Base-by-base conservation (phyloP, 2,113 vertebrate species). In the Hyla sarda region DNA sequence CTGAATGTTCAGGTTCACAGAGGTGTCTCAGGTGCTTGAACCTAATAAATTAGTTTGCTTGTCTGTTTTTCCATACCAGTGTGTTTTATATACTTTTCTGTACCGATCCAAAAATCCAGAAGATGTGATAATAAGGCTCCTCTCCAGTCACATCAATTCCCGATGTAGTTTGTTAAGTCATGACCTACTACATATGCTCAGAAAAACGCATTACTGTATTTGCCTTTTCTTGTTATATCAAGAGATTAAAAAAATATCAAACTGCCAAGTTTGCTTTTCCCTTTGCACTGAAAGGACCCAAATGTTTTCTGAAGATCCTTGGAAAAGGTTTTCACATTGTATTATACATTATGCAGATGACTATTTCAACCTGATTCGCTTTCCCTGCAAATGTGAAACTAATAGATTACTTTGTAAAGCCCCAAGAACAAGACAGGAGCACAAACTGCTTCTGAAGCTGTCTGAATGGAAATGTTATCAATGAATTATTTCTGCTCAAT, bases 361-460 rank as follows among this genome's bases (percentile, higher is more conserved):
- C 74, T 77, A 52, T 77, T 77, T 77, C 47, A 52, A 77, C 48
- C 74, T 77, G 74, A 77, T 77, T 77, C 54, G 74, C 74, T 77
- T 77, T 52, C 34, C 47, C 74, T 54, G 74, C 48, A 54, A 77
- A 77, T 77, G 74, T 77, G 50, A 77, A 77, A 77, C 74, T 76
- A 76, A 77, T 54, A 54, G 47, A 77, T 77, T 77, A 77, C 74
- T 30, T 28, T 77, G 47, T 52, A 77, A 77, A 28, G 48, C 48
- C 74, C 28, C 0, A 8, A 30, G 50, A 52, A 77, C 19, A 54
- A 77, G 74, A 77, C 74, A 77, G 48, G 48, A 77, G 74, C 50
- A 30, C 47, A 52, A 77, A 77, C 48, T 34, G 74, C 74, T 52
- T 77, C 50, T 77, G 74, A 77, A 77, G 28, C 74, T 32, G 48